Base-by-base conservation (phyloP, 2,797 vertebrate species). In the Tragelaphus eurycerus region DNA sequence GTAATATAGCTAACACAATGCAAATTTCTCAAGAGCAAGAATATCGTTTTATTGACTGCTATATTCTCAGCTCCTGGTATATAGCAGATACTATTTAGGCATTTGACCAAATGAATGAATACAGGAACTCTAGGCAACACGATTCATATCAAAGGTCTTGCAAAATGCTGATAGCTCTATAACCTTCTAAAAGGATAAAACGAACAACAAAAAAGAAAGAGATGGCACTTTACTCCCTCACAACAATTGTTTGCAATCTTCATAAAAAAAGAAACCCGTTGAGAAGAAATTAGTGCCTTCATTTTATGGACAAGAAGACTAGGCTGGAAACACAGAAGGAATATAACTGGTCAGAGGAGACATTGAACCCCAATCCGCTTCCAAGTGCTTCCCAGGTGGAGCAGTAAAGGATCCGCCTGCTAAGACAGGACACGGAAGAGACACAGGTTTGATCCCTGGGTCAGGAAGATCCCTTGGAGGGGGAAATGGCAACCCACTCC, bases 291-390 rank as follows among this genome's bases (percentile, higher is more conserved):
- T 59, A 82, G 29, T 89, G 52, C 62, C 81, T 21, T 93, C 46
- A 93, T 89, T 92, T 95, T 89, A 71, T 46, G 83, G 71, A 86
- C 4, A 89, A 94, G 85, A 90, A 96, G 93, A 93, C 31, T 34
- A 95, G 43, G 31, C n/a, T 93, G 15, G 71, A 84, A 86, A 90
- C 87, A 91, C 19, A 38, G 7, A 85, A 93, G 76, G 31, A 23
- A 78, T 43, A 27, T n/a, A 96, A 93, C 38, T 57, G 50, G 82
- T 76, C 7, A 25, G 48, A 82, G 27, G 38, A 86, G 92, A 90
- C 43, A 95, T 2, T 83, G 82, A 96, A 93, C 14, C 55, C 43
- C 88, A 95, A 43, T 85, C 55, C 50, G 46, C 82, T 93, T 87
- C 67, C 60, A 50, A 23, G 19, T 34, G 67, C 34, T 23, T 71